phyloP scores from a whole-genome alignment of 1,140 invertebrate species.

The Fopius arisanus region DNA sequence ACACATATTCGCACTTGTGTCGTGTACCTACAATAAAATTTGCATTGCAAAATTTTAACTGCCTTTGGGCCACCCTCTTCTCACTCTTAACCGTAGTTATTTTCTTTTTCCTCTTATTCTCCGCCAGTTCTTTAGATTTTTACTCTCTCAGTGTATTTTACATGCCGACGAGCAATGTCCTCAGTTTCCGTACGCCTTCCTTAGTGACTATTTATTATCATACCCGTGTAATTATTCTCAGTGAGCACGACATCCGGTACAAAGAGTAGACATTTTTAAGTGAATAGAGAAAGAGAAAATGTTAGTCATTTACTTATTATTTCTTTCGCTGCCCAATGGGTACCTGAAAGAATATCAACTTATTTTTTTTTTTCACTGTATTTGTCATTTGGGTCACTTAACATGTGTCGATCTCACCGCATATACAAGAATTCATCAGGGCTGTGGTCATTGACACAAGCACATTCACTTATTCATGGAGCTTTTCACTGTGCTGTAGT shows the following conservation, averaged over 20 bases:
- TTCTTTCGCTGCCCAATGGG: not conserved
- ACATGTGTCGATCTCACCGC: not conserved
- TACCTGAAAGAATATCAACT: not conserved
- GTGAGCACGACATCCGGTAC: not conserved
- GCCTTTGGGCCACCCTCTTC: slow-evolving; percentile 13
- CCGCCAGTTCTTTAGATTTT: not conserved
- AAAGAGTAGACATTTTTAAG: not conserved
- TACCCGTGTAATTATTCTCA: slow-evolving; percentile 13
- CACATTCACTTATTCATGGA: not conserved
- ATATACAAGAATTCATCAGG: not conserved
- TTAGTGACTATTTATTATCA: slow-evolving; percentile 2
- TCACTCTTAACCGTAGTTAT: slow-evolving; percentile 19
- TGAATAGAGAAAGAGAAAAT: not conserved
- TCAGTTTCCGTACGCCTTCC: not conserved
- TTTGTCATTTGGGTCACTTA: not conserved
- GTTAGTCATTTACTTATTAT: not conserved
- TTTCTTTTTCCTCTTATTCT: not conserved
- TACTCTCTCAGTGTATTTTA: not conserved
- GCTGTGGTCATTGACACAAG: not conserved
- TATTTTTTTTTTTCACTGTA: not conserved
- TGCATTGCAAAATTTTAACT: slow-evolving; percentile 43
- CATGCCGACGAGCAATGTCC: not conserved
- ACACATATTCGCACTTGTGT: slow-evolving; percentile 32
- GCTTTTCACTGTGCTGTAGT: not conserved
- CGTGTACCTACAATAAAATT: slow-evolving; percentile 39